These are phyloP conservation scores for Dicycla oo DNA, from an alignment of 2,888 invertebrate genomes.

Conservation along the genomic window DNA sequence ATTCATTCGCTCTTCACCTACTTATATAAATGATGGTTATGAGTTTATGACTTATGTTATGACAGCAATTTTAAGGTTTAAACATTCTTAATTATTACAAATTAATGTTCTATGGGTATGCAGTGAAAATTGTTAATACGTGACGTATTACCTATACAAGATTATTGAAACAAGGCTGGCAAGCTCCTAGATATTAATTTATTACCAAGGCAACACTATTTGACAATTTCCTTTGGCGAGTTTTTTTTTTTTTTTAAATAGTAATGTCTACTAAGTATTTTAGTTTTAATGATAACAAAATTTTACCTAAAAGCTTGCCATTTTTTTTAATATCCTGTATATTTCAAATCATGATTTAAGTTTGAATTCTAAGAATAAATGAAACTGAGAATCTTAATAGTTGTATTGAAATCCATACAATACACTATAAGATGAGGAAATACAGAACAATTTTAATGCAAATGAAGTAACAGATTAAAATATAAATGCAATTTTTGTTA, in stretches of 20 bases:
- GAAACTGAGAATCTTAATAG: constrained; percentile 12
- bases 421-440: constrained; percentile 23
- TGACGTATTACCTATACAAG: not conserved
- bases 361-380: not conserved
- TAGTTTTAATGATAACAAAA: not conserved
- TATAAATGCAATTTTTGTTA: constrained; percentile 61
- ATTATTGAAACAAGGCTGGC: not conserved
- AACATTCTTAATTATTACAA: constrained; percentile 18
- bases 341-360: not conserved
- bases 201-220: not conserved
- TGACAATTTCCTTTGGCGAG: not conserved
- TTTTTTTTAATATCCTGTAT: not conserved
- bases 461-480: constrained; percentile 49
- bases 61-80: constrained; percentile 27
- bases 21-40: constrained; percentile 46
- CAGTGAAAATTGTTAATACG: constrained; percentile 3
- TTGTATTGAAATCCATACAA: constrained; percentile 39
- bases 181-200: not conserved
- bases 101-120: constrained; percentile 12
- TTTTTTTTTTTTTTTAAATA: not conserved
- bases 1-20: constrained; percentile 50
- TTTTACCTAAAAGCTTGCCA: not conserved
- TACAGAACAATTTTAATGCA: constrained; percentile 30
- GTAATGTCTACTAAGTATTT: not conserved
- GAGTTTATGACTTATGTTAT: constrained; percentile 32